Percentiles rank a stretch among this genome's conserved stretches.
Conservation (phyloP, 1,140 invertebrate genomes). For the Microplitis demolitor region DNA sequence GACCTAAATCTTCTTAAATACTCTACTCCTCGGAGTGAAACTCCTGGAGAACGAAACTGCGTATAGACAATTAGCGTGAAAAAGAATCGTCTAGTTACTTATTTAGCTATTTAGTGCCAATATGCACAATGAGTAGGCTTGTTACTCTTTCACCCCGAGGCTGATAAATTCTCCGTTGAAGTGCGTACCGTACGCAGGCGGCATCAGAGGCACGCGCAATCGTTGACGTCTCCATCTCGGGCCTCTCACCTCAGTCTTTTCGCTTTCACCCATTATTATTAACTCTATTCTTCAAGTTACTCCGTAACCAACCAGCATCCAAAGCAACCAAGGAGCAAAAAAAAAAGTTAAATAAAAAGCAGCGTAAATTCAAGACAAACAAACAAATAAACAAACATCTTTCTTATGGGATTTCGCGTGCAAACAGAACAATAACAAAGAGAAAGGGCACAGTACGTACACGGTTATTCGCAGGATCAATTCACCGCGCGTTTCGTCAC, state of each 20-base stretch:
- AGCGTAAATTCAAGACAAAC: background rate
- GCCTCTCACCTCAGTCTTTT: background rate
- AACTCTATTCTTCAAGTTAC: no score
- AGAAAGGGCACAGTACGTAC: background rate
- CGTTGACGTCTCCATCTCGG: conserved; percentile 16
- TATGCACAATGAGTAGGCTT: background rate
- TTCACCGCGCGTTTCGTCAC: conserved; percentile 28
- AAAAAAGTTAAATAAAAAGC: background rate
- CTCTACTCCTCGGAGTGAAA: no score
- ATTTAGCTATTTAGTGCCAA: background rate
- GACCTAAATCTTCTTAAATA: background rate
- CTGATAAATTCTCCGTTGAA: conserved; percentile 20
- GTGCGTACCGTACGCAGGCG: conserved; percentile 15
- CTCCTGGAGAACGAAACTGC: no score
- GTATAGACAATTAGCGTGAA: no score
- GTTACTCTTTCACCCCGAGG: conserved; percentile 5
- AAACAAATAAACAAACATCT: background rate
- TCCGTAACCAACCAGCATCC: no score
- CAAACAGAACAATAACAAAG: background rate
- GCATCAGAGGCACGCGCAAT: conserved; percentile 16
- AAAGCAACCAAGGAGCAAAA: background rate
- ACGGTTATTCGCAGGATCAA: conserved; percentile 20
- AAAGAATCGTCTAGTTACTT: no score
- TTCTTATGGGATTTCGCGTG: no score
- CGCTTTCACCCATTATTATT: no score